phyloP scores from a whole-genome alignment of 2,888 invertebrate species.

The Ceramica pisi region DNA sequence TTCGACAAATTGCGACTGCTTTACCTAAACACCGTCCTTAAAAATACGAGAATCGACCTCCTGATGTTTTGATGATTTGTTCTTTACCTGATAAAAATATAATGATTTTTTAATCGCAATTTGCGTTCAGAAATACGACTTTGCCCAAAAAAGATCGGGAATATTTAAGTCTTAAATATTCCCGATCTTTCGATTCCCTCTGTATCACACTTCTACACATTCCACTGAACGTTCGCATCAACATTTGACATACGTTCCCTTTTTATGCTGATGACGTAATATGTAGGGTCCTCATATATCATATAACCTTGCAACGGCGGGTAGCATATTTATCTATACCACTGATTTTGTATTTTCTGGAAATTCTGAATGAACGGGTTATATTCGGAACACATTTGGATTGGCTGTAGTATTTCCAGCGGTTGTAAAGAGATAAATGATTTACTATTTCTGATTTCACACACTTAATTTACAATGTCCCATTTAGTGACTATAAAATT shows the following conservation, averaged over 20 bases:
- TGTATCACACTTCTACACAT: conserved; percentile 39
- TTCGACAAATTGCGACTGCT: no score
- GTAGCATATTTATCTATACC: conserved; percentile 20
- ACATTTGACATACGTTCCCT: conserved; percentile 51
- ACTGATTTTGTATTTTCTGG: conserved; percentile 30
- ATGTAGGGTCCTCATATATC: conserved; percentile 27
- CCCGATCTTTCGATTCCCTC: conserved; percentile 15
- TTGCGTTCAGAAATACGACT: not conserved
- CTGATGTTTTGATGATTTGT: not conserved
- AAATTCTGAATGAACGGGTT: not conserved
- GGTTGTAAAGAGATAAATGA: not conserved
- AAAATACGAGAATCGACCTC: no score
- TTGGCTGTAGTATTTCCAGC: not conserved
- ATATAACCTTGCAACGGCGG: conserved; percentile 30
- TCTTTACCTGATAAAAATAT: not conserved
- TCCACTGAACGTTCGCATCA: conserved; percentile 45
- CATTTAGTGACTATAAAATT: conserved; percentile 4
- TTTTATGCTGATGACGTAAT: conserved; percentile 54
- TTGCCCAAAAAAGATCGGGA: conserved; percentile 1
- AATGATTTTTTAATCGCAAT: not conserved
- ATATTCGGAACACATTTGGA: not conserved
- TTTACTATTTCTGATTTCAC: not conserved
- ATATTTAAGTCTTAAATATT: conserved; percentile 19
- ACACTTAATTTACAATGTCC: not conserved
- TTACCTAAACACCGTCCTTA: no score